Conservation (phyloP, 2,797 vertebrate species). For the Pelobates cultripes region DNA sequence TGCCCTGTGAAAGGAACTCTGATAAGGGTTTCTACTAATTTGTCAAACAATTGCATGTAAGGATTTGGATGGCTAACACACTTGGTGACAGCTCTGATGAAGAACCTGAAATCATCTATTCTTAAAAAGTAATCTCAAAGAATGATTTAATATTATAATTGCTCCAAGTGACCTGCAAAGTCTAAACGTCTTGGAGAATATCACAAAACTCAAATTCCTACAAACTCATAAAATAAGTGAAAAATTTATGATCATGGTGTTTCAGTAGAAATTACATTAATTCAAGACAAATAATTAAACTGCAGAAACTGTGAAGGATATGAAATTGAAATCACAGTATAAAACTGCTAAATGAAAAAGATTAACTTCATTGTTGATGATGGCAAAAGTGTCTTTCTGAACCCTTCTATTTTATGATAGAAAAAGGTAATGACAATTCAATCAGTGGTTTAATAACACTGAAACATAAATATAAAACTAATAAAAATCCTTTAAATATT, state of each 20-base stretch:
- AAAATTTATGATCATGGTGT: conserved; percentile 44
- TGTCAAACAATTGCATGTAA: neutral
- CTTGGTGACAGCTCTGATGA: neutral
- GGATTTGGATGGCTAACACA: neutral
- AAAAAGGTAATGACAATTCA: neutral
- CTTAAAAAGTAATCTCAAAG: conserved; percentile 23
- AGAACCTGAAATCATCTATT: conserved; percentile 5
- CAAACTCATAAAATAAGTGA: conserved; percentile 32
- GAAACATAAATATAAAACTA: neutral
- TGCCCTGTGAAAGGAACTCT: neutral
- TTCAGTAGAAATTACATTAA: conserved; percentile 47
- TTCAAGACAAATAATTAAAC: conserved; percentile 54
- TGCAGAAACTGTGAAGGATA: conserved; percentile 31
- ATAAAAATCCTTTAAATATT: neutral
- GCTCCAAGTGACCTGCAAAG: conserved; percentile 29
- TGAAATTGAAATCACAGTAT: conserved; percentile 45
- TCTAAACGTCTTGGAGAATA: conserved; percentile 16
- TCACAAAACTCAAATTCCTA: conserved; percentile 16
- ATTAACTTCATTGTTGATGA: conserved; percentile 37
- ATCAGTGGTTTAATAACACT: neutral
- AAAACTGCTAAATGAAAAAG: conserved; percentile 41
- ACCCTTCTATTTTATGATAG: neutral
- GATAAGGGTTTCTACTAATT: neutral
- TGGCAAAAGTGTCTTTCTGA: conserved; percentile 5
- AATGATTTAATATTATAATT: conserved; percentile 22